These are phyloP conservation scores for Aphelenchoides fujianensis DNA, from an alignment of 1,140 invertebrate species.

Conservation along the genomic window DNA sequence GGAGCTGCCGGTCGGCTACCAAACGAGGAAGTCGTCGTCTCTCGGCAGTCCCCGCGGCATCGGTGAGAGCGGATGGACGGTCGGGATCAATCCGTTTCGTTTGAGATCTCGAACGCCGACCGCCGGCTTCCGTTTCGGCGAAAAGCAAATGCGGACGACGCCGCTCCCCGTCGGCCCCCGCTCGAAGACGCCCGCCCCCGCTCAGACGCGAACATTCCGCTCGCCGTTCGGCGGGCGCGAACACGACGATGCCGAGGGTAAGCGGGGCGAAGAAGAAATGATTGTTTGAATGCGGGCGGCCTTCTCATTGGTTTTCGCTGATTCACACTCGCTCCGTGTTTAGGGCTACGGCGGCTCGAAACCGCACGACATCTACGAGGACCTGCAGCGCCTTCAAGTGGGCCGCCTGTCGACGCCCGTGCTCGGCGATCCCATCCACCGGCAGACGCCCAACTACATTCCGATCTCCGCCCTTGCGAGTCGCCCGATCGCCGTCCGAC, in stretches of 20 bases:
- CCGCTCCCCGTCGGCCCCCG: conserved; percentile 29
- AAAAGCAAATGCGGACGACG: conserved; percentile 33
- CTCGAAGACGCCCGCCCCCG: conserved; percentile 56
- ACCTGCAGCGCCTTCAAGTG: not conserved
- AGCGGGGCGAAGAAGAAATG: too few relatives aligned
- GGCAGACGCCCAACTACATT: conserved; percentile 48
- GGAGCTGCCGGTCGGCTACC: conserved; percentile 74
- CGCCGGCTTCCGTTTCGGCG: conserved; percentile 60
- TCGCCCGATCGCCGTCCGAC: conserved; percentile 17
- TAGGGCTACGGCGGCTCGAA: not conserved
- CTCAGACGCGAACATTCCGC: conserved; percentile 20
- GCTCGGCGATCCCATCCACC: not conserved
- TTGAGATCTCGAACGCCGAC: conserved; percentile 60
- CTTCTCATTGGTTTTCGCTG: too few relatives aligned
- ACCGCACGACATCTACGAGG: conserved; percentile 26
- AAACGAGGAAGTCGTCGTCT: conserved; percentile 29
- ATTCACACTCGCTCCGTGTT: not conserved
- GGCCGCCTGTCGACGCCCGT: not conserved
- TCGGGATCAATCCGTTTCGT: too few relatives aligned
- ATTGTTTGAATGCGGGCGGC: too few relatives aligned
- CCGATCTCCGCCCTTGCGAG: conserved; percentile 33
- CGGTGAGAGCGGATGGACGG: conserved; percentile 27
- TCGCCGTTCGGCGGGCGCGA: conserved; percentile 10
- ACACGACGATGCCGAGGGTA: conserved; percentile 44
- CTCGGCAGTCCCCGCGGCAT: conserved; percentile 28